These are phyloP conservation scores for Aphis craccivora DNA, from an alignment of 1,140 invertebrate genomes.

Conservation along the genomic window DNA sequence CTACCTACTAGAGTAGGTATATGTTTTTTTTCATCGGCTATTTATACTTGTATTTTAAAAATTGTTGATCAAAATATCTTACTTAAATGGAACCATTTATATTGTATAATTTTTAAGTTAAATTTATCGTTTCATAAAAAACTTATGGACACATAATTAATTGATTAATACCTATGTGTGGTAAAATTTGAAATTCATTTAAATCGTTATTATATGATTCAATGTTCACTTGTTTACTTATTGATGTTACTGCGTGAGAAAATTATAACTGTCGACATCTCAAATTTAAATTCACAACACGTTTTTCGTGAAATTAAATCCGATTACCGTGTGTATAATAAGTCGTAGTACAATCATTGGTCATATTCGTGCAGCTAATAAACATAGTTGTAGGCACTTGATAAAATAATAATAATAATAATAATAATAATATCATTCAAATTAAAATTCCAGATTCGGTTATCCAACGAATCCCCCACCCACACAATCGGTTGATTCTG, in stretches of 20 bases:
- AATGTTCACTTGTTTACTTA: neutral
- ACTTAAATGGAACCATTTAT: no score
- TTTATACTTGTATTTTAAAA: no score
- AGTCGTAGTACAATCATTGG: neutral
- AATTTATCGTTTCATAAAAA: no score
- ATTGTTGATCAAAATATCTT: no score
- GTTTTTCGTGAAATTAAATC: neutral
- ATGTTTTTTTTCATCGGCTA: no score
- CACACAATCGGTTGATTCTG: neutral
- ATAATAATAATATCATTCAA: conserved; percentile 8
- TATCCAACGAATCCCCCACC: neutral
- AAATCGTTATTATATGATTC: neutral
- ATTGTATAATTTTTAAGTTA: no score
- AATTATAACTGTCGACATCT: neutral
- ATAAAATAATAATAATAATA: neutral
- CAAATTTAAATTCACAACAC: neutral
- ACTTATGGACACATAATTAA: no score
- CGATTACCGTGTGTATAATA: neutral
- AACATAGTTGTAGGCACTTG: neutral
- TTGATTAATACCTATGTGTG: no score
- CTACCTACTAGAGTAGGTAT: no score
- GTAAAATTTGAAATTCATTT: neutral
- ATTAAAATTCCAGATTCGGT: conserved; percentile 30
- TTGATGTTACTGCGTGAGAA: neutral
- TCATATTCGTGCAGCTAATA: neutral